A percentile compares a stretch with the other conserved stretches of the same genome.
Evolutionary conservation across 2,888 invertebrate genomes (phyloP).

Genomic region (Hyposoter dolosus): DNA sequence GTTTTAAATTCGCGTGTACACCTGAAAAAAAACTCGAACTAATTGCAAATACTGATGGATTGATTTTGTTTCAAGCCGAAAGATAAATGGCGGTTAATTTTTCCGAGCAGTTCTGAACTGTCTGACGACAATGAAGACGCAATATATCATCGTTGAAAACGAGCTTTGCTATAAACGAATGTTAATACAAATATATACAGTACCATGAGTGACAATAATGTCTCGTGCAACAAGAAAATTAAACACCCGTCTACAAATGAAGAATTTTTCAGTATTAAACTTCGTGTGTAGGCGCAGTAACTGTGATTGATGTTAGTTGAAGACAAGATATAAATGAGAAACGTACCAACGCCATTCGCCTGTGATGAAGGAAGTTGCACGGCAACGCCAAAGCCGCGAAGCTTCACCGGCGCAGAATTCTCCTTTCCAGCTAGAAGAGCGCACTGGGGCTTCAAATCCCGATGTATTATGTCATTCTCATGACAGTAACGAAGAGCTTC

Average conservation of each 20-base stretch:
- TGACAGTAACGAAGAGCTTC: constrained; percentile 99
- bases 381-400: constrained; percentile 98
- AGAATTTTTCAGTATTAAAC: neutral
- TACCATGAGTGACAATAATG: neutral
- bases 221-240: constrained; percentile 11
- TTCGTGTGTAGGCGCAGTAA: neutral
- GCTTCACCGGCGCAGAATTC: constrained; percentile 99
- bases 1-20: neutral
- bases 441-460: constrained; percentile 99
- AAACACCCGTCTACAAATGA: neutral
- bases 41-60: neutral
- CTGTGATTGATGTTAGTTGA: constrained; percentile 9
- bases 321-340: constrained; percentile 60
- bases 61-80: neutral
- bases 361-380: constrained; percentile 95
- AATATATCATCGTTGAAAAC: neutral
- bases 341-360: constrained; percentile 88
- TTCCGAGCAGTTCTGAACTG: too few species aligned
- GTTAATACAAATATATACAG: neutral
- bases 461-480: constrained; percentile 98
- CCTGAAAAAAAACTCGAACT: neutral
- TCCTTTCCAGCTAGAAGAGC: constrained; percentile 97
- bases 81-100: neutral
- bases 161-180: too few species aligned
- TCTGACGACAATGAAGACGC: neutral